Evolutionary conservation across 1,140 invertebrate genomes (phyloP).

Genomic region (Chrysopa pallens): DNA sequence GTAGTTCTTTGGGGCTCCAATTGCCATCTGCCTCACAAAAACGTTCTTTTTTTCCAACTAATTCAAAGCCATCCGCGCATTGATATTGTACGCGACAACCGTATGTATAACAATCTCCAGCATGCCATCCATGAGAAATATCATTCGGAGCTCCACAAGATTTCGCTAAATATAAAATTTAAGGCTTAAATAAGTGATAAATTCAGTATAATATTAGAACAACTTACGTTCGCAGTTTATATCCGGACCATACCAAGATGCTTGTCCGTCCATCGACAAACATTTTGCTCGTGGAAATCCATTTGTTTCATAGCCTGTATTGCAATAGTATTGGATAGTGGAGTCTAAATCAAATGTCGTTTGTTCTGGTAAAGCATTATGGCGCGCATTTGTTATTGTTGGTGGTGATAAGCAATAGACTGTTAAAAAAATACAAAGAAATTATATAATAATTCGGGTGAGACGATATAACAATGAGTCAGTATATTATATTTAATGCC

Average conservation of each 20-base stretch:
- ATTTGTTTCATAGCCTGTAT: constrained; percentile 70
- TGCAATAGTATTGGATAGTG: constrained; percentile 79
- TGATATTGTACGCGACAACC: constrained; percentile 81
- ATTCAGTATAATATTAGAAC: neutral
- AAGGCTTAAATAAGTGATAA: neutral
- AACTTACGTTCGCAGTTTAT: constrained; percentile 82
- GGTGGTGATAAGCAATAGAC: constrained; percentile 79
- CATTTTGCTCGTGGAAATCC: constrained; percentile 80
- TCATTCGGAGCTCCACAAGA: constrained; percentile 75
- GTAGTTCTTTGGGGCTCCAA: constrained; percentile 78
- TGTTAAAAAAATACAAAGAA: constrained; percentile 25
- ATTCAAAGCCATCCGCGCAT: constrained; percentile 82
- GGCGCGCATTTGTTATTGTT: constrained; percentile 68
- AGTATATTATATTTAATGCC: no score
- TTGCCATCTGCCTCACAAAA: constrained; percentile 72
- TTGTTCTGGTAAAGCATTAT: constrained; percentile 67
- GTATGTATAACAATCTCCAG: constrained; percentile 82
- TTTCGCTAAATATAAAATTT: constrained; percentile 34
- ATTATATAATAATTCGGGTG: no score
- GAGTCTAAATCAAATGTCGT: constrained; percentile 66
- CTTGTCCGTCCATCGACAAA: constrained; percentile 62
- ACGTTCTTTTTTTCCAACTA: constrained; percentile 66
- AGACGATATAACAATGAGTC: no score
- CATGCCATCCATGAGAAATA: constrained; percentile 77
- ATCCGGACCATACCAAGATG: constrained; percentile 77